Evolutionary conservation across 2,888 invertebrate species (phyloP), one percentile per base, ranked within the genome.

Genomic region (Pristionchus fissidentatus): DNA sequence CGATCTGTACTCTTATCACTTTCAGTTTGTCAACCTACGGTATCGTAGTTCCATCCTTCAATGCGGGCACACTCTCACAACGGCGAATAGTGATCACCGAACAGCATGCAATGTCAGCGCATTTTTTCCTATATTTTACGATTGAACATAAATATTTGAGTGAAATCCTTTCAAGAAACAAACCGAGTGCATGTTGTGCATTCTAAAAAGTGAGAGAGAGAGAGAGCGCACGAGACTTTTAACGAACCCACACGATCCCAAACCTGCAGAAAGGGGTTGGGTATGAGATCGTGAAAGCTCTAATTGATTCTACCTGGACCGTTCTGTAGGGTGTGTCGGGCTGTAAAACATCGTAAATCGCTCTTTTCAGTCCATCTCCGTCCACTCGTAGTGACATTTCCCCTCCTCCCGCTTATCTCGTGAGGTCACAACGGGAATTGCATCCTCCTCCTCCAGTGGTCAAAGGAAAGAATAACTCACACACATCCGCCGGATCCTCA

Each of bases 21-120:
- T 73, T 26, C 73, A 83, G 83, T 57, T 29, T 83, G 1, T 83
- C 83, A 8, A 83, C 83, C 10, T 83, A 83, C 41, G 83, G 83
- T 5, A 73, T 83, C 55, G 83, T 83, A 0, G 55, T 55, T 7
- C 83, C 83, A 1, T 52, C 46, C 19, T 4, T 32, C 75, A 49
- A 77, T 32, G 26, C 46, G 15, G 46, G 49, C 7, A 77, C 75
- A 1, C 0, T 77, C 15, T 49, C 75, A 7, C 70, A 70, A 13
- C 29, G 75, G 49, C 29, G 35, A 32, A 77, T 77, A 15, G 32
- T 77, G 49, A 77, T 77, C 46, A 77, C 75, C 7, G 75, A 77
- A 8, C n/a, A n/a, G n/a, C 75, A 77, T 49, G 75, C 70, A 43
- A 26, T 77, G 75, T 77, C 19, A 32, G 66, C 35, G 10, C 7